Evolutionary conservation across 1,140 invertebrate species (phyloP).

Genomic region (Magallana angulata): DNA sequence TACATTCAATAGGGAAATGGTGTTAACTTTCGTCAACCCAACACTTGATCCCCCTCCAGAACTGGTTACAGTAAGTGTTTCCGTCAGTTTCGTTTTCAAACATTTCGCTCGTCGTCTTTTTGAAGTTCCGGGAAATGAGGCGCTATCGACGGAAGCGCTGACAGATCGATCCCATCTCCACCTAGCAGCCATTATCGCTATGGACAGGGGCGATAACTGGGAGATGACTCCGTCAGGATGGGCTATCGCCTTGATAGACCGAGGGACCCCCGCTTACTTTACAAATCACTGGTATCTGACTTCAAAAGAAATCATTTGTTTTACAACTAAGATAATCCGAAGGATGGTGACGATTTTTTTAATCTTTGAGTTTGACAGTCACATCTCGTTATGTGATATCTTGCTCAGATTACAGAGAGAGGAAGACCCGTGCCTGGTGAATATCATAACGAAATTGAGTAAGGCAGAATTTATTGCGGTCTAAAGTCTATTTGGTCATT

Average conservation of each 20-base stretch:
- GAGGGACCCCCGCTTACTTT: neutral
- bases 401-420: too few relatives aligned
- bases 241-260: neutral
- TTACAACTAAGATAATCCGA: neutral
- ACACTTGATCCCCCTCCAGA: slow-evolving; percentile 12
- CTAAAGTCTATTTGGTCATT: too few relatives aligned
- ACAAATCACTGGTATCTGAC: slow-evolving; percentile 26
- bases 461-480: too few relatives aligned
- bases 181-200: neutral
- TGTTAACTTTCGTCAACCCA: slow-evolving; percentile 29
- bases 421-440: too few relatives aligned
- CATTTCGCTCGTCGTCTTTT: slow-evolving; percentile 34
- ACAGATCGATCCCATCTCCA: slow-evolving; percentile 17
- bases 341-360: neutral
- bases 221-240: slow-evolving; percentile 10
- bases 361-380: neutral
- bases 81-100: slow-evolving; percentile 32
- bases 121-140: slow-evolving; percentile 30
- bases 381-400: too few relatives aligned
- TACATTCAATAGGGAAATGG: neutral
- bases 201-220: slow-evolving; percentile 28
- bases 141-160: slow-evolving; percentile 28
- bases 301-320: slow-evolving; percentile 30
- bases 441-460: too few relatives aligned
- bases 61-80: slow-evolving; percentile 14